Evolutionary conservation across 2,113 vertebrate species (phyloP).

Genomic region (Puma concolor): DNA sequence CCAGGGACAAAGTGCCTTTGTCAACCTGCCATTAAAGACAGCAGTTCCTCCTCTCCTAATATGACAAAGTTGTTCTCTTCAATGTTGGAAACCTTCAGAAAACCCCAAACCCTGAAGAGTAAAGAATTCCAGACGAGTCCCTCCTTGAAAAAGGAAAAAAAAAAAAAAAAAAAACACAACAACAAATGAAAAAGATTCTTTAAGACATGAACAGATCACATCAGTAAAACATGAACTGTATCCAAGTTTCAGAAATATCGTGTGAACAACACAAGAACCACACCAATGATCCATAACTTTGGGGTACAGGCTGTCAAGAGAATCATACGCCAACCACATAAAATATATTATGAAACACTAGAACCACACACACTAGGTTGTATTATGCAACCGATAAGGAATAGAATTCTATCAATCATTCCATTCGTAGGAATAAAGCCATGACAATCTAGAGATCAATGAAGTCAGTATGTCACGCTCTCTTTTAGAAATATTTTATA

Average conservation of each 20-base stretch:
- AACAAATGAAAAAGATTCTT: conserved; percentile 64
- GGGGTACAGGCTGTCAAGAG: conserved; percentile 37
- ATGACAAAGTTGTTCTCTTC: conserved; percentile 60
- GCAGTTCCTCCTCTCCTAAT: conserved; percentile 44
- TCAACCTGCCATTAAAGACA: conserved; percentile 41
- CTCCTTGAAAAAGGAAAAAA: conserved; percentile 58
- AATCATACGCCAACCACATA: conserved; percentile 47
- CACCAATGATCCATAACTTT: conserved; percentile 55
- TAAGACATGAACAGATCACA: conserved; percentile 66
- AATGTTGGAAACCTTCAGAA: conserved; percentile 48
- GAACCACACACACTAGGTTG: conserved; percentile 31
- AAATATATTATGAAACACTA: conserved; percentile 43
- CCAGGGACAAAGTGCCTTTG: conserved; percentile 63
- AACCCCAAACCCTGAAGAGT: conserved; percentile 13
- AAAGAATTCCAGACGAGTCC: conserved; percentile 67
- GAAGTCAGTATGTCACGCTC: not conserved
- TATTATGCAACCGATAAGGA: conserved; percentile 49
- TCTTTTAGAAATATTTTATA: not conserved
- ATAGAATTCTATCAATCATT: conserved; percentile 1
- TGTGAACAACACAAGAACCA: conserved; percentile 66
- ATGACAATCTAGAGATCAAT: not conserved
- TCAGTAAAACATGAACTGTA: conserved; percentile 64
- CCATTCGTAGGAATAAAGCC: not conserved
- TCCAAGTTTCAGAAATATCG: conserved; percentile 58
- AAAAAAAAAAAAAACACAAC: not conserved